phyloP scores from a whole-genome alignment of 1,140 invertebrate species.

The Lanistes nyassanus region DNA sequence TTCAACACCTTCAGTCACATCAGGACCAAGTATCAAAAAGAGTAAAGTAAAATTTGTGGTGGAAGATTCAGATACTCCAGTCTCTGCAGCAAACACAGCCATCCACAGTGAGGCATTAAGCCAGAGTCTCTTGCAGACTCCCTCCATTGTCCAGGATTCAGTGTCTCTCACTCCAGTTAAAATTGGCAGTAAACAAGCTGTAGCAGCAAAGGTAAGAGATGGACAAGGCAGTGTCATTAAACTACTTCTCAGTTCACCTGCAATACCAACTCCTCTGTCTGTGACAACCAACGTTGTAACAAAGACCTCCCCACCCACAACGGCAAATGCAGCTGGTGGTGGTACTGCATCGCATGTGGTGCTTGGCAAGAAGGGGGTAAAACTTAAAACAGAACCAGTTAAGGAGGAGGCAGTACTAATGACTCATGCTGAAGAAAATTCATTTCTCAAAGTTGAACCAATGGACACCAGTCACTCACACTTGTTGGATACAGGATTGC shows the following conservation, averaged over 20 bases:
- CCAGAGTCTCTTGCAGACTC: not conserved
- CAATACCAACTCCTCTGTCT: slow-evolving; percentile 34
- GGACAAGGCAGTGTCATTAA: slow-evolving; percentile 49
- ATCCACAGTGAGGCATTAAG: too few species aligned
- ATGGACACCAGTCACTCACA: slow-evolving; percentile 14
- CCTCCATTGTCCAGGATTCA: not conserved
- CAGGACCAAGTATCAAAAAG: slow-evolving; percentile 11
- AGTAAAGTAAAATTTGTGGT: slow-evolving; percentile 2
- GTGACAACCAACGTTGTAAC: slow-evolving; percentile 33
- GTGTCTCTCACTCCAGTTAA: slow-evolving; percentile 9
- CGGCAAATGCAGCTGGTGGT: not conserved
- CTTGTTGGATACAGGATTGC: not conserved
- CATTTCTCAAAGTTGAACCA: slow-evolving; percentile 2
- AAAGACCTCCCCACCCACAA: slow-evolving; percentile 24
- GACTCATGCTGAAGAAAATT: not conserved
- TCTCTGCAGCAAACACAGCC: too few species aligned
- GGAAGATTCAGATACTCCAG: too few species aligned
- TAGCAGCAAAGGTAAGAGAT: slow-evolving; percentile 3
- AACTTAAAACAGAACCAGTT: slow-evolving; percentile 14
- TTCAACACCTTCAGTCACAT: slow-evolving; percentile 21
- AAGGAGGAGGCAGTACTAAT: not conserved
- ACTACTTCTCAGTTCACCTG: slow-evolving; percentile 50
- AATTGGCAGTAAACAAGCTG: slow-evolving; percentile 12
- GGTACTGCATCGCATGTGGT: slow-evolving; percentile 3
- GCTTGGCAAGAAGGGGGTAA: slow-evolving; percentile 20